Evolutionary conservation across 2,797 vertebrate species (phyloP).

Genomic region (Percopsis omiscomaycus): DNA sequence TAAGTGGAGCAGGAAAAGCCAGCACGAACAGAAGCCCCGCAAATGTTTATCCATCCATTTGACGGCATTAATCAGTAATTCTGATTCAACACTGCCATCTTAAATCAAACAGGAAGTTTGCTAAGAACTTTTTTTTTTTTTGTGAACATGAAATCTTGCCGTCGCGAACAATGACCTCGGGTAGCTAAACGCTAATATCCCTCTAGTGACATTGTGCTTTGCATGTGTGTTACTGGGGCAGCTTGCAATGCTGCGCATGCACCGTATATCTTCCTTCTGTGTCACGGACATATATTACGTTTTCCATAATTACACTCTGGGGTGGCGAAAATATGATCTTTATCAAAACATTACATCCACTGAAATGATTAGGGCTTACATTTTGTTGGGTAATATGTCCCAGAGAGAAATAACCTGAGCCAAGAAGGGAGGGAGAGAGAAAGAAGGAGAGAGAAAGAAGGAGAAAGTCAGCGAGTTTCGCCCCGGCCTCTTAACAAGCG

Average conservation of each 20-base stretch:
- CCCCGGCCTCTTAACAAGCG: constrained; percentile 69
- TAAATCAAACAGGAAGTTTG: constrained; percentile 12
- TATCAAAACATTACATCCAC: not conserved
- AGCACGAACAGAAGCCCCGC: constrained; percentile 43
- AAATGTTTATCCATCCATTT: constrained; percentile 47
- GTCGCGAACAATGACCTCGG: constrained; percentile 29
- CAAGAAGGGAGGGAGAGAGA: constrained; percentile 8
- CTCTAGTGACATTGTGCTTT: constrained; percentile 38
- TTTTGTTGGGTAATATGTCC: constrained; percentile 18
- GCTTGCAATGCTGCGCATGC: constrained; percentile 19
- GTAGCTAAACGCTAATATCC: constrained; percentile 31
- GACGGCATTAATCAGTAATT: constrained; percentile 12
- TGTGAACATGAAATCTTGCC: constrained; percentile 31
- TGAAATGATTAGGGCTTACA: not conserved
- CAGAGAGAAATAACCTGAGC: constrained; percentile 17
- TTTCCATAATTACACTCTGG: constrained; percentile 17
- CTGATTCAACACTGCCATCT: constrained; percentile 34
- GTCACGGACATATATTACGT: constrained; percentile 33
- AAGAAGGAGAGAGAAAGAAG: constrained; percentile 7
- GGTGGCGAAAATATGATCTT: constrained; percentile 15
- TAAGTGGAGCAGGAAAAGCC: constrained; percentile 63
- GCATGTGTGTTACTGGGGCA: constrained; percentile 22
- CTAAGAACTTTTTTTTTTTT: too few species aligned
- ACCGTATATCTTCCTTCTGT: constrained; percentile 20
- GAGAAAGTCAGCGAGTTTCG: constrained; percentile 55